Percentiles rank a stretch among this genome's conserved stretches.
phyloP scores from a whole-genome alignment of 2,113 vertebrate species.

The Limnothrissa miodon region DNA sequence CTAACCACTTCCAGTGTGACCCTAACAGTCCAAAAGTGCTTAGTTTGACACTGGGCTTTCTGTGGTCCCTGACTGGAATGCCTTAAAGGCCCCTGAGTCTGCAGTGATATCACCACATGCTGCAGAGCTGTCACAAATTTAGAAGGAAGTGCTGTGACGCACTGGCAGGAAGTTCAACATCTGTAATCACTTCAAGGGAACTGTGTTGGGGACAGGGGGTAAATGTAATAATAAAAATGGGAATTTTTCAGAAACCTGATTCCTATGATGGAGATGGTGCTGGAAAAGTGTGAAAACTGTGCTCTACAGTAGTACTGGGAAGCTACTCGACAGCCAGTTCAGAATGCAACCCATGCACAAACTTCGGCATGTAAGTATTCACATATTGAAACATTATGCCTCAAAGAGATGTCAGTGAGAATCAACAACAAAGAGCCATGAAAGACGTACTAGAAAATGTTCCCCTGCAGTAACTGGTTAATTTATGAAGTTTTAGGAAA shows the following conservation, averaged over 20 bases:
- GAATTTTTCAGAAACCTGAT: neutral
- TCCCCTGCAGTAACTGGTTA: neutral
- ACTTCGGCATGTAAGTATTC: too few species aligned
- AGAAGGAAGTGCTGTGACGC: neutral
- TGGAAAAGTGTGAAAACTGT: neutral
- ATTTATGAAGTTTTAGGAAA: neutral
- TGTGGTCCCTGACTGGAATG: conserved; percentile 38
- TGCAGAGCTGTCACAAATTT: conserved; percentile 1
- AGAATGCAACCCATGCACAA: neutral
- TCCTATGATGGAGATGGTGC: neutral
- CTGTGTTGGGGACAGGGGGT: neutral
- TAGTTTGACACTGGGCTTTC: conserved; percentile 29
- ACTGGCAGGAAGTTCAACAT: neutral
- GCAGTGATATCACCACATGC: neutral
- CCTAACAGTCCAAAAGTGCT: conserved; percentile 43
- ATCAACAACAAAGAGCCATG: neutral
- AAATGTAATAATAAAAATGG: neutral
- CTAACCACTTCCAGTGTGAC: conserved; percentile 62
- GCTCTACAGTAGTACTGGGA: neutral
- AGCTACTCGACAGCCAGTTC: neutral
- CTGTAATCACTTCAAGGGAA: neutral
- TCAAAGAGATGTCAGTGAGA: neutral
- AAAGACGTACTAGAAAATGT: neutral
- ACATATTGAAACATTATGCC: neutral
- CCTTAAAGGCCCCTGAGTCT: neutral